phyloP scores from a whole-genome alignment of 2,888 invertebrate species.

The Tryphoninae sp. region DNA sequence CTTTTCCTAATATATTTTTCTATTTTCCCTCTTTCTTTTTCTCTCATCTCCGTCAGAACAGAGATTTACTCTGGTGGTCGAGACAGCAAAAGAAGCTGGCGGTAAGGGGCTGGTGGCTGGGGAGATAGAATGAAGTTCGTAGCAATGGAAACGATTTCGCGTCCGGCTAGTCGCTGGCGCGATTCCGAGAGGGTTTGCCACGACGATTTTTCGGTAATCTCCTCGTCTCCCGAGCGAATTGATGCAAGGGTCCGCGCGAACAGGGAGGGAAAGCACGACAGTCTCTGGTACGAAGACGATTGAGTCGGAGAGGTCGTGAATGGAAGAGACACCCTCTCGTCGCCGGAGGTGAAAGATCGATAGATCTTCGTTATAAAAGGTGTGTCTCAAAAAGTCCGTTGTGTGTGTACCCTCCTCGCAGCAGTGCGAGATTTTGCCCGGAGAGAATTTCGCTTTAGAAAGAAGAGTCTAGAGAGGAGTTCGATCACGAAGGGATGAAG shows the following conservation, averaged over 20 bases:
- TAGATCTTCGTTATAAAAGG: conserved; percentile 44
- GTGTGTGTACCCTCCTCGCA: conserved; percentile 19
- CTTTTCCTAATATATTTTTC: conserved; percentile 6
- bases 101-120: neutral
- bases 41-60: conserved; percentile 38
- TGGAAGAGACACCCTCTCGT: conserved; percentile 45
- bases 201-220: conserved; percentile 71
- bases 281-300: conserved; percentile 61
- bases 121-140: neutral
- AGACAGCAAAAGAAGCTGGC: neutral
- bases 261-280: neutral
- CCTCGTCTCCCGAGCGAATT: conserved; percentile 26
- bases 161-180: conserved; percentile 8
- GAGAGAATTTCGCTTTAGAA: conserved; percentile 26
- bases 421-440: conserved; percentile 6
- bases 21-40: conserved; percentile 19
- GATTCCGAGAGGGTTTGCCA: conserved; percentile 1
- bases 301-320: conserved; percentile 65
- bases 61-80: conserved; percentile 18
- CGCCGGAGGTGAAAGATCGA: conserved; percentile 50
- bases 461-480: conserved; percentile 35
- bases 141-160: conserved; percentile 25
- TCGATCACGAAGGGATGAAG: conserved; percentile 58
- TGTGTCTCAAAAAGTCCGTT: conserved; percentile 17
- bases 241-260: neutral